Percentiles rank a stretch among this genome's conserved stretches.
Conservation (phyloP, 2,113 vertebrate species). For the Apus apus region DNA sequence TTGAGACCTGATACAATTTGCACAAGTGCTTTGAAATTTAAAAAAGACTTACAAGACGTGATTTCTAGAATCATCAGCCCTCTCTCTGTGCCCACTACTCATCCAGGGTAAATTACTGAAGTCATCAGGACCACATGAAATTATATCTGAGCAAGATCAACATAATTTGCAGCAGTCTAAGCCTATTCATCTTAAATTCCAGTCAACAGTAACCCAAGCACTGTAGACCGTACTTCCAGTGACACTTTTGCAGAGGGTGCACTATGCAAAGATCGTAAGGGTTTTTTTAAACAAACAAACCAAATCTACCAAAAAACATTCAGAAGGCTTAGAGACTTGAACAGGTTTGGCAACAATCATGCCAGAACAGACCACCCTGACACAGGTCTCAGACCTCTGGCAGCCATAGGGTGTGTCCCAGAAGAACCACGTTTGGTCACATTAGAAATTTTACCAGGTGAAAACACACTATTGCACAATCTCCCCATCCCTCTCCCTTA, state of each 20-base stretch:
- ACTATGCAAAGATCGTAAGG: not conserved
- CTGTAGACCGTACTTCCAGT: not conserved
- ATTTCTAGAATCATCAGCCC: not conserved
- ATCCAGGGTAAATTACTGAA: not conserved
- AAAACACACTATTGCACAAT: not conserved
- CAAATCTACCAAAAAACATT: not conserved
- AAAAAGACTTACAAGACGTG: not conserved
- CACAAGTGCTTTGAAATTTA: not conserved
- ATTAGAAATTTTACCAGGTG: not conserved
- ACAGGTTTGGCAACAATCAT: not conserved
- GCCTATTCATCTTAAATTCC: not conserved
- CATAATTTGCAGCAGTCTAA: not conserved
- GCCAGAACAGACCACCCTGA: not conserved
- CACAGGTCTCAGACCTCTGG: not conserved
- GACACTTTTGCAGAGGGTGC: not conserved
- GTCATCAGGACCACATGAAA: fast-evolving
- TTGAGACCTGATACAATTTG: not conserved
- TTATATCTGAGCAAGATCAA: not conserved
- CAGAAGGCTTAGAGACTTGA: not conserved
- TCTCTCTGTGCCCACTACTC: not conserved
- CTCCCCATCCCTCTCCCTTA: not conserved
- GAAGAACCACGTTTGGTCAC: fast-evolving
- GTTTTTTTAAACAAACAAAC: not conserved
- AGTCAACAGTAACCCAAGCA: not conserved
- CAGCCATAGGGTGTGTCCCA: not conserved